Percentiles rank a stretch among this genome's conserved stretches.
Evolutionary conservation across 2,888 invertebrate genomes (phyloP).

Genomic region (Caenorhabditis japonica): DNA sequence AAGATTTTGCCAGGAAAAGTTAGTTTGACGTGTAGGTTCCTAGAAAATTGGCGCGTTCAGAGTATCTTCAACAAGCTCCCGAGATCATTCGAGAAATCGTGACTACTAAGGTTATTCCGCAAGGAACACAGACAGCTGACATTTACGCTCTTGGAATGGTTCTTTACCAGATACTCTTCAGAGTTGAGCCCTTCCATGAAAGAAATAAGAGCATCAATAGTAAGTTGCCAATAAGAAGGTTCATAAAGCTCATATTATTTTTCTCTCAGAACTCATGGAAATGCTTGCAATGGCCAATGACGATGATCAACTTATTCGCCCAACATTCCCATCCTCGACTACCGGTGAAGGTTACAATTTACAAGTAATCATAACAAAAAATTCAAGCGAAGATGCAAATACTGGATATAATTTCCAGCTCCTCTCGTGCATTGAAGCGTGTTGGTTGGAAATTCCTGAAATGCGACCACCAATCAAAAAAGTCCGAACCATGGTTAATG

Average conservation of each 20-base stretch:
- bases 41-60: slow-evolving; percentile 52
- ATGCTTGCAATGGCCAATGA: slow-evolving; percentile 75
- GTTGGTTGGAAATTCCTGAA: slow-evolving; percentile 77
- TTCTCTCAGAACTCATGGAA: slow-evolving; percentile 71
- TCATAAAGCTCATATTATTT: not conserved
- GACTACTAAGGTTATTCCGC: slow-evolving; percentile 66
- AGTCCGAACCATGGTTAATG: slow-evolving; percentile 72
- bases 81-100: slow-evolving; percentile 75
- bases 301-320: slow-evolving; percentile 73
- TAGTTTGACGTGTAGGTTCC: not conserved
- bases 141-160: slow-evolving; percentile 75
- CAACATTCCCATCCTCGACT: slow-evolving; percentile 68
- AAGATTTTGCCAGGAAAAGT: slow-evolving; percentile 52
- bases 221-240: slow-evolving; percentile 24
- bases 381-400: too few relatives aligned
- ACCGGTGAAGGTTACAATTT: slow-evolving; percentile 72
- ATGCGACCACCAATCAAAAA: slow-evolving; percentile 74
- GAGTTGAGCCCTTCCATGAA: slow-evolving; percentile 75
- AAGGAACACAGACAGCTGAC: slow-evolving; percentile 70
- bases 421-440: slow-evolving; percentile 74
- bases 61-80: slow-evolving; percentile 76
- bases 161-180: slow-evolving; percentile 74
- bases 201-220: slow-evolving; percentile 66
- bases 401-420: slow-evolving; percentile 57
- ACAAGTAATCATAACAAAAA: slow-evolving; percentile 48